Evolutionary conservation across 2,797 vertebrate genomes (phyloP).

Genomic region (Falco novaeseelandiae): DNA sequence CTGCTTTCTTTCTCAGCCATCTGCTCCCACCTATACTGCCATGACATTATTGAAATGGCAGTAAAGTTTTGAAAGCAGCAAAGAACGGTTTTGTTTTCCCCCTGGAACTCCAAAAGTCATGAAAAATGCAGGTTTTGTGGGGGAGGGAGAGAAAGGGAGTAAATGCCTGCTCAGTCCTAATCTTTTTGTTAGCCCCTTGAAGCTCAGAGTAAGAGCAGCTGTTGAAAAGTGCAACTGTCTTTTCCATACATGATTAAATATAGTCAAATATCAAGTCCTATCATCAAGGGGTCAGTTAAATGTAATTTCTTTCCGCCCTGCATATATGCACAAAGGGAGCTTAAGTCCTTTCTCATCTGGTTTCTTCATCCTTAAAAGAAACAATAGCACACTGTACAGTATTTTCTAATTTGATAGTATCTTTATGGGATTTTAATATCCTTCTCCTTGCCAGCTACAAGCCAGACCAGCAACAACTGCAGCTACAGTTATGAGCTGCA

Average conservation of each 20-base stretch:
- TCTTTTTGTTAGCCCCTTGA: not conserved
- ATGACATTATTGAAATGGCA: not conserved
- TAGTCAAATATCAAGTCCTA: conserved; percentile 25
- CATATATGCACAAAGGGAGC: conserved; percentile 37
- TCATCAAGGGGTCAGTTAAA: conserved; percentile 61
- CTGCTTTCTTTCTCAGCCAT: not conserved
- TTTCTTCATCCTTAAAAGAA: conserved; percentile 60
- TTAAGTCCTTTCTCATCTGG: conserved; percentile 35
- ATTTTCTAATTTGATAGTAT: conserved; percentile 59
- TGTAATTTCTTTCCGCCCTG: conserved; percentile 34
- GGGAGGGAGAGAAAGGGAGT: not conserved
- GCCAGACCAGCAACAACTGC: conserved; percentile 41
- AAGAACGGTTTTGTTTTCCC: not conserved
- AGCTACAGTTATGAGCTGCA: conserved; percentile 37
- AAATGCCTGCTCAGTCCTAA: not conserved
- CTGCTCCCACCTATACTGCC: not conserved
- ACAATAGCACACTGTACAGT: conserved; percentile 32
- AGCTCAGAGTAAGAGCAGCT: conserved; percentile 46
- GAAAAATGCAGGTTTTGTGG: conserved; percentile 14
- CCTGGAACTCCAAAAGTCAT: not conserved
- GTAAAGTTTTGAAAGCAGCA: not conserved
- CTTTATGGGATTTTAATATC: conserved; percentile 59
- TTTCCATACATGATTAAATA: conserved; percentile 33
- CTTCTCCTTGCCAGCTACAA: conserved; percentile 20
- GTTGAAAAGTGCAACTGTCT: conserved; percentile 49